These are phyloP conservation scores for Sesia bembeciformis DNA, from an alignment of 2,888 invertebrate genomes.

Conservation along the genomic window DNA sequence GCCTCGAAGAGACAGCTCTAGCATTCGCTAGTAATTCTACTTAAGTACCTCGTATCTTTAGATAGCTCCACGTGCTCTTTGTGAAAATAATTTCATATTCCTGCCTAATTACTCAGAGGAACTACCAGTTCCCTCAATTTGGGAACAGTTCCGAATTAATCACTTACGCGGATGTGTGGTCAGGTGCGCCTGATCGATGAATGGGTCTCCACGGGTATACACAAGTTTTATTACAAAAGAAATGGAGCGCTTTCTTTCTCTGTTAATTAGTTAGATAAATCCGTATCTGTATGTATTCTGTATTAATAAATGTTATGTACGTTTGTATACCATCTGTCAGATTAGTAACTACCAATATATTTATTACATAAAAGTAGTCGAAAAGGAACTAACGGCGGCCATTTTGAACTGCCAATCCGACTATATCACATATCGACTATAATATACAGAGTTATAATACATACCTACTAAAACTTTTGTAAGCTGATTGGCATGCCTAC, in stretches of 20 bases:
- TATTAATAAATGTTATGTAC: no score
- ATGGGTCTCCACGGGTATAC: neutral
- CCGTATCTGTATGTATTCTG: no score
- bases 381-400: no score
- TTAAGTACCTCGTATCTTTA: conserved; percentile 32
- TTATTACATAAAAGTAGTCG: no score
- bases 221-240: neutral
- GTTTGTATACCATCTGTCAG: no score
- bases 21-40: conserved; percentile 31
- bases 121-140: conserved; percentile 26
- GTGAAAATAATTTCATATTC: conserved; percentile 40
- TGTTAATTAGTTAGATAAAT: no score
- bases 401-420: no score
- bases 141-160: conserved; percentile 23
- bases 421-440: no score
- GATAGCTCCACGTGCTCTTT: conserved; percentile 24
- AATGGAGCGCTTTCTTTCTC: neutral
- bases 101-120: conserved; percentile 23
- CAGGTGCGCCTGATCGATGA: conserved; percentile 3
- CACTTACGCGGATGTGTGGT: conserved; percentile 3
- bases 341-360: no score
- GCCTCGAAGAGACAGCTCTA: conserved; percentile 28
- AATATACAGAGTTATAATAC: no score
- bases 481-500: no score
- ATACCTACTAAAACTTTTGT: no score